Evolutionary conservation across 2,888 invertebrate genomes (phyloP).

Genomic region (Himalopsyche japonica): DNA sequence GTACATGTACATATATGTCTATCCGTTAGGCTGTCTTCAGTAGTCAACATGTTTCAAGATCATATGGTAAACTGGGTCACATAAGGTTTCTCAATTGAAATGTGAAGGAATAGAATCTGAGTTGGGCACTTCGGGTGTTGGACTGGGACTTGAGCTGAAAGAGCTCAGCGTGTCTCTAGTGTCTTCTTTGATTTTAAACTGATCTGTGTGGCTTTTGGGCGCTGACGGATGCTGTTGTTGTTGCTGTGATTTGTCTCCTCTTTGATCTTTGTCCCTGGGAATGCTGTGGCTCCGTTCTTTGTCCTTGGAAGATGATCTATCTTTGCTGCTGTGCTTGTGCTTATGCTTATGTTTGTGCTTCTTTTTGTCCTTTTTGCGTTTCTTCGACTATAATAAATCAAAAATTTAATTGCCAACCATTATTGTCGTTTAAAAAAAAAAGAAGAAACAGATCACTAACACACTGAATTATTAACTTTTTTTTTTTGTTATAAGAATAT

Average conservation of each 20-base stretch:
- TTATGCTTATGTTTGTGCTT: constrained; percentile 91
- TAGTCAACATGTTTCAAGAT: too few relatives aligned
- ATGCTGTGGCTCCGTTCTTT: constrained; percentile 61
- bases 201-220: constrained; percentile 58
- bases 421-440: too few relatives aligned
- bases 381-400: constrained; percentile 59
- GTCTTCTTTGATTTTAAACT: constrained; percentile 70
- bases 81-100: background rate
- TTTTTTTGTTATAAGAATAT: too few relatives aligned
- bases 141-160: constrained; percentile 75
- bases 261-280: constrained; percentile 57
- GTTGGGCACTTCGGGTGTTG: constrained; percentile 55
- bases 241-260: constrained; percentile 52
- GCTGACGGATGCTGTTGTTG: constrained; percentile 45
- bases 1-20: too few relatives aligned
- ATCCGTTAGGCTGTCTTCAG: too few relatives aligned
- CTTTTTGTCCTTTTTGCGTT: constrained; percentile 78
- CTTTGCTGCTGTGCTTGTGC: constrained; percentile 73
- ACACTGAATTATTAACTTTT: too few relatives aligned
- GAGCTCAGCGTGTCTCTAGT: constrained; percentile 77
- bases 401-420: too few relatives aligned
- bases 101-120: constrained; percentile 25
- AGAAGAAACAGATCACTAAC: too few relatives aligned
- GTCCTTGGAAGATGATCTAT: constrained; percentile 49
- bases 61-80: too few relatives aligned